Percentiles rank a stretch among this genome's conserved stretches.
phyloP scores from a whole-genome alignment of 1,140 invertebrate genomes.

The Bradysia coprophila region DNA sequence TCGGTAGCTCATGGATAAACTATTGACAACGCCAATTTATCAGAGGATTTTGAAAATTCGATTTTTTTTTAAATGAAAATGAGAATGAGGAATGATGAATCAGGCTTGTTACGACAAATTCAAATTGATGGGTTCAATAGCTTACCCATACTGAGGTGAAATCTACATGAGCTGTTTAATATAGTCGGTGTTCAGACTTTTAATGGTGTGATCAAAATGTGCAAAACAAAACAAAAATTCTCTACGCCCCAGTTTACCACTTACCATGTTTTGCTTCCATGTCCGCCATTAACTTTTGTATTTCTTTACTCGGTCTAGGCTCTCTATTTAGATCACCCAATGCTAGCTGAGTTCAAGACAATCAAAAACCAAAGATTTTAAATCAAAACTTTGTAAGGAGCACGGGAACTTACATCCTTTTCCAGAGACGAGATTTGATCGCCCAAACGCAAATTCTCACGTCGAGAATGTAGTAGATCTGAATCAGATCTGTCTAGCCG shows the following conservation, averaged over 20 bases:
- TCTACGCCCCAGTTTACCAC: too few relatives aligned
- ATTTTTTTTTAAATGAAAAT: slow-evolving; percentile 4
- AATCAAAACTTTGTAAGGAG: neutral
- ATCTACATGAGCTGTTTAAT: slow-evolving; percentile 4
- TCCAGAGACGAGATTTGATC: slow-evolving; percentile 58
- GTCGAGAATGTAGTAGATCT: slow-evolving; percentile 51
- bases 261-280: slow-evolving; percentile 69
- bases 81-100: too few relatives aligned
- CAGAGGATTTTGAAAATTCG: slow-evolving; percentile 3
- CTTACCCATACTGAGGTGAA: slow-evolving; percentile 25
- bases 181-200: neutral
- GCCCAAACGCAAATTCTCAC: slow-evolving; percentile 51
- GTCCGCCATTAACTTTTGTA: slow-evolving; percentile 48
- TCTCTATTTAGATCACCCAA: slow-evolving; percentile 29
- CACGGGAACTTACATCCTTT: slow-evolving; percentile 39
- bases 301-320: slow-evolving; percentile 42
- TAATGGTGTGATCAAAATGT: too few relatives aligned
- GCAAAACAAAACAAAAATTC: too few relatives aligned
- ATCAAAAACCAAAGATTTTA: neutral
- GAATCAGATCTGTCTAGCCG: slow-evolving; percentile 57
- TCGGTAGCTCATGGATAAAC: slow-evolving; percentile 42
- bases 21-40: slow-evolving; percentile 25
- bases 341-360: slow-evolving; percentile 15
- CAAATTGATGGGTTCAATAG: slow-evolving; percentile 27
- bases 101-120: too few relatives aligned